Evolutionary conservation across 2,113 vertebrate genomes (phyloP).

Genomic region (Melanerpes formicivorus): DNA sequence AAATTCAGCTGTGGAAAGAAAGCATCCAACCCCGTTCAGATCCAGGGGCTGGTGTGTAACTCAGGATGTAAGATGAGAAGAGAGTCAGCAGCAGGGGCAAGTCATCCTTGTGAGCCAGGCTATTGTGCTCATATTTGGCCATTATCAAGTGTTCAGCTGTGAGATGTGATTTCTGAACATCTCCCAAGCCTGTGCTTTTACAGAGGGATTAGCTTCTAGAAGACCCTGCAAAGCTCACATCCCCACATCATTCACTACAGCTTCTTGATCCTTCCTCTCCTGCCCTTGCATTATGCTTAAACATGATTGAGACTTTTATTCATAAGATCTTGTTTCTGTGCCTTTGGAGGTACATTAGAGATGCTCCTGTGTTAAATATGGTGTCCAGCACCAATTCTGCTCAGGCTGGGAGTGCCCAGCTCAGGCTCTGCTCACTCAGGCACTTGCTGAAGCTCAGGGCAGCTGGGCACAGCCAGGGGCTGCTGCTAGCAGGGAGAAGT

Average conservation of each 20-base stretch:
- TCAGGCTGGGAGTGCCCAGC: too few species aligned
- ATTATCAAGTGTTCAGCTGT: neutral
- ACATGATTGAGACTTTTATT: neutral
- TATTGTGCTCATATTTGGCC: neutral
- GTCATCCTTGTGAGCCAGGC: neutral
- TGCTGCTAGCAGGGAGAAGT: too few species aligned
- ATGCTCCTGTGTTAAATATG: neutral
- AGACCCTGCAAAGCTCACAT: neutral
- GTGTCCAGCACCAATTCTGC: too few species aligned
- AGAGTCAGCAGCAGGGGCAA: neutral
- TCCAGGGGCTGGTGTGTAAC: neutral
- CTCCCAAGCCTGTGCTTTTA: neutral
- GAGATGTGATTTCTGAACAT: neutral
- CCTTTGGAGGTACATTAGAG: neutral
- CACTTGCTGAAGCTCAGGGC: too few species aligned
- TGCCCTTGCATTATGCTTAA: neutral
- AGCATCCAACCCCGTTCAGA: neutral
- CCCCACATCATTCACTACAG: neutral
- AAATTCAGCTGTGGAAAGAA: slow-evolving; percentile 3
- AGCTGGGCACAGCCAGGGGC: too few species aligned
- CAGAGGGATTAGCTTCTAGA: neutral
- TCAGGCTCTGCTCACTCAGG: too few species aligned
- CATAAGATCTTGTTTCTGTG: neutral
- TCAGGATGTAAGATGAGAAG: neutral
- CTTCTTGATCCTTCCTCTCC: neutral